Evolutionary conservation across 2,888 invertebrate genomes (phyloP), one percentile per base, ranked within the genome.

Genomic region (Ornithoptera alexandrae): DNA sequence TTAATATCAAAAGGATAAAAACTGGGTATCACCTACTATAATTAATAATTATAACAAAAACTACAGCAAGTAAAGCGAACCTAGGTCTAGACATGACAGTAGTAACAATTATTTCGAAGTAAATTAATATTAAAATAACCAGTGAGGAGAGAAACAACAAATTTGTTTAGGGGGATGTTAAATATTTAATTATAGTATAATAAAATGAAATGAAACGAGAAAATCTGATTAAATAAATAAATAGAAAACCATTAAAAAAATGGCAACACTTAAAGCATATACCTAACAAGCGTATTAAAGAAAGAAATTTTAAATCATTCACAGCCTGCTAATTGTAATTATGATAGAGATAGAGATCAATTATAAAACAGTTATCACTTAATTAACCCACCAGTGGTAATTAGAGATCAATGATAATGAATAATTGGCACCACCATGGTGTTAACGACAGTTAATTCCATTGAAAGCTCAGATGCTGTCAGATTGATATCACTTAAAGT

Each of bases 371-470:
- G 64, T 64, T 64, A 70, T 18, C 22, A 18, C 67, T 70, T 70
- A 70, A 67, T 70, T 67, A 70, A 61, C 70, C 3, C 8, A 59
- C 22, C 20, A 59, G 67, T 60, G 30, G 67, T 65, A 69, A 65
- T 67, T 70, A 61, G 24, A 64, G 70, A 70, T 70, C 36, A 46
- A 8, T 64, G 70, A 70, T 70, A 70, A 60, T 56, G 50, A 63
- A 64, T 70, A 70, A 70, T 64, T 67, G 30, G 67, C 62, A 36
- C 50, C 57, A 56, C 61, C 64, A 64, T 67, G 61, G 70, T 70
- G 70, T 70, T 70, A 70, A 70, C 67, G 70, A 70, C 46, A 64
- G 67, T 70, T 63, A 70, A 70, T 63, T 70, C 60, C 63, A 70
- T 67, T 67, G 67, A 67, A 67, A 70, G 70, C 67, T 60, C 63